Evolutionary conservation across 2,888 invertebrate genomes (phyloP).

Genomic region (Tholera decimalis): DNA sequence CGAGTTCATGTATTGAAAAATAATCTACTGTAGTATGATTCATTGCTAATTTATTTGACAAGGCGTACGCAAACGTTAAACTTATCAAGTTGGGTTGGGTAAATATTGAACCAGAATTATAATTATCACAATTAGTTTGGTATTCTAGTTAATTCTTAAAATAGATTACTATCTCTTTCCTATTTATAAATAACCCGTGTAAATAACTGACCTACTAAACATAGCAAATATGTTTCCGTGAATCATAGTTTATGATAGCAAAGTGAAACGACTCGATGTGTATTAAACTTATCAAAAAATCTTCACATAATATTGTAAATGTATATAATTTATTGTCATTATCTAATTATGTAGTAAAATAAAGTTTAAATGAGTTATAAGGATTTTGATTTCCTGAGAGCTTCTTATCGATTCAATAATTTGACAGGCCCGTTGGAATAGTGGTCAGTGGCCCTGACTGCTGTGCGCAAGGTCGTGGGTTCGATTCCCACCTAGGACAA

Average conservation of each 20-base stretch:
- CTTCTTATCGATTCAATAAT: not conserved
- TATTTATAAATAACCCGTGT: conserved; percentile 28
- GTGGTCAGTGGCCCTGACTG: too few relatives aligned
- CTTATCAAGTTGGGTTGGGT: conserved; percentile 17
- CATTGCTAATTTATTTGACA: not conserved
- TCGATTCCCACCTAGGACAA: too few relatives aligned
- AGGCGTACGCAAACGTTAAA: not conserved
- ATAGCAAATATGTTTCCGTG: not conserved
- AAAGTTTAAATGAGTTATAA: conserved; percentile 68
- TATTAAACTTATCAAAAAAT: conserved; percentile 21
- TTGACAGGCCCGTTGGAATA: too few relatives aligned
- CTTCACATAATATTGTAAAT: conserved; percentile 48
- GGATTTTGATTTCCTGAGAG: conserved; percentile 25
- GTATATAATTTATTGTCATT: conserved; percentile 63
- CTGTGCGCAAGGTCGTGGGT: too few relatives aligned
- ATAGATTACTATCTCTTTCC: conserved; percentile 25
- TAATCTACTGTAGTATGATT: not conserved
- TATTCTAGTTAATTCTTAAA: conserved; percentile 37
- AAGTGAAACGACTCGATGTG: conserved; percentile 22
- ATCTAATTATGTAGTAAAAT: conserved; percentile 65
- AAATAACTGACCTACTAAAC: conserved; percentile 6
- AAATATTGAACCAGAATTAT: conserved; percentile 13
- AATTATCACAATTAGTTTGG: conserved; percentile 14
- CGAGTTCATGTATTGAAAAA: conserved; percentile 1
- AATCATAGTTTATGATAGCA: not conserved